Evolutionary conservation across 2,113 vertebrate genomes (phyloP).

Genomic region (Pygoscelis antarcticus): DNA sequence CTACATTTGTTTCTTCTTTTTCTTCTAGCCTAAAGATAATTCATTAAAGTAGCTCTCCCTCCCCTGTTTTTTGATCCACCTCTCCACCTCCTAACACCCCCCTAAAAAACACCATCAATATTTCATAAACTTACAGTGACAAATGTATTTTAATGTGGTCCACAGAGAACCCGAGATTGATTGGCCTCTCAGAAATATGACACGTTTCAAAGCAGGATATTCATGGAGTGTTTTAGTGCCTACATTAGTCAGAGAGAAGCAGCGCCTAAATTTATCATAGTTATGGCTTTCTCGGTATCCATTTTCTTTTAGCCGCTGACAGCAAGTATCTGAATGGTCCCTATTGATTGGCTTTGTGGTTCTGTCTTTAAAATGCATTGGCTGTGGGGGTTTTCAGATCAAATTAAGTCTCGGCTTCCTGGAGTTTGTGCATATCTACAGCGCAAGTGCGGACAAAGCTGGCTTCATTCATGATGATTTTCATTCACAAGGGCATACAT

Average conservation of each 20-base stretch:
- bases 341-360: slow-evolving; percentile 86
- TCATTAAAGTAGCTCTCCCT: slow-evolving; percentile 76
- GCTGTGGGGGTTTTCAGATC: slow-evolving; percentile 65
- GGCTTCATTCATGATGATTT: slow-evolving; percentile 42
- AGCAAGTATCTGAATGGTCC: slow-evolving; percentile 84
- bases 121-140: slow-evolving; percentile 91
- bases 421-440: slow-evolving; percentile 8
- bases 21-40: slow-evolving; percentile 77
- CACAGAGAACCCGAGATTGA: slow-evolving; percentile 88
- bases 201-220: slow-evolving; percentile 90
- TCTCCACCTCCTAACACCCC: slow-evolving; percentile 78
- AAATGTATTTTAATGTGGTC: slow-evolving; percentile 95
- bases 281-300: slow-evolving; percentile 96
- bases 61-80: slow-evolving; percentile 74
- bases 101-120: slow-evolving; percentile 87
- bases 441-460: background rate
- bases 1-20: slow-evolving; percentile 67
- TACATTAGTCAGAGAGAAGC: slow-evolving; percentile 92
- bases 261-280: slow-evolving; percentile 93
- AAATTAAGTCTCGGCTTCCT: slow-evolving; percentile 54
- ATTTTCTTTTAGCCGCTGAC: slow-evolving; percentile 90
- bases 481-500: slow-evolving; percentile 3
- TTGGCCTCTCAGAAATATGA: slow-evolving; percentile 89
- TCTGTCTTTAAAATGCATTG: slow-evolving; percentile 77
- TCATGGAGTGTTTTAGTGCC: slow-evolving; percentile 94